Percentiles rank a stretch among this genome's conserved stretches.
These are phyloP conservation scores for Meganola albula DNA, from an alignment of 2,888 invertebrate genomes.

Conservation along the genomic window DNA sequence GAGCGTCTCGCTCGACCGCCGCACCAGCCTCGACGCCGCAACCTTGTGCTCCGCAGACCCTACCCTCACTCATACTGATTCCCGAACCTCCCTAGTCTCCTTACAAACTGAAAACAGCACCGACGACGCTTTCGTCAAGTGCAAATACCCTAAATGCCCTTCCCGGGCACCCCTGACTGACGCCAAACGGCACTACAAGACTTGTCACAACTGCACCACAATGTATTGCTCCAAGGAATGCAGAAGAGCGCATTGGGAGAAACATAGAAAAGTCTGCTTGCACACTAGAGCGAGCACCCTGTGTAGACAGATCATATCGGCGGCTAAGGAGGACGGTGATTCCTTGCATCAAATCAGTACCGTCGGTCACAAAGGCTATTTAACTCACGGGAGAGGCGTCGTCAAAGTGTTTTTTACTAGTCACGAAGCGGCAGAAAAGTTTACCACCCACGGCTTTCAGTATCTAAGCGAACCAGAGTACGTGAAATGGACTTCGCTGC, in stretches of 20 bases:
- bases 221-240: slow-evolving; percentile 96
- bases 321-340: slow-evolving; percentile 87
- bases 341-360: slow-evolving; percentile 87
- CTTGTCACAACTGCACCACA: slow-evolving; percentile 96
- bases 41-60: slow-evolving; percentile 55
- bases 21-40: slow-evolving; percentile 80
- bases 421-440: slow-evolving; percentile 90
- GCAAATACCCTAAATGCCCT: slow-evolving; percentile 89
- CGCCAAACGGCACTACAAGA: slow-evolving; percentile 90
- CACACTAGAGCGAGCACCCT: slow-evolving; percentile 94
- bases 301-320: slow-evolving; percentile 89
- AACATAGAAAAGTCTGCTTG: slow-evolving; percentile 92
- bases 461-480: slow-evolving; percentile 89
- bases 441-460: slow-evolving; percentile 86
- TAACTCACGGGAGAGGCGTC: slow-evolving; percentile 91
- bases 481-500: slow-evolving; percentile 89
- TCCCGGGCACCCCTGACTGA: slow-evolving; percentile 83
- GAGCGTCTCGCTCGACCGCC: slow-evolving; percentile 63
- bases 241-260: slow-evolving; percentile 94
- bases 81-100: slow-evolving; percentile 65
- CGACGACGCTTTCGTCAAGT: slow-evolving; percentile 80
- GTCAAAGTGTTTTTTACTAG: slow-evolving; percentile 94
- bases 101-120: slow-evolving; percentile 67
- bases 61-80: slow-evolving; percentile 54
- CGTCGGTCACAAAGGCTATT: slow-evolving; percentile 89